A percentile compares a stretch with the other conserved stretches of the same genome.
Evolutionary conservation across 2,888 invertebrate species (phyloP).

Genomic region (Meta bourneti): DNA sequence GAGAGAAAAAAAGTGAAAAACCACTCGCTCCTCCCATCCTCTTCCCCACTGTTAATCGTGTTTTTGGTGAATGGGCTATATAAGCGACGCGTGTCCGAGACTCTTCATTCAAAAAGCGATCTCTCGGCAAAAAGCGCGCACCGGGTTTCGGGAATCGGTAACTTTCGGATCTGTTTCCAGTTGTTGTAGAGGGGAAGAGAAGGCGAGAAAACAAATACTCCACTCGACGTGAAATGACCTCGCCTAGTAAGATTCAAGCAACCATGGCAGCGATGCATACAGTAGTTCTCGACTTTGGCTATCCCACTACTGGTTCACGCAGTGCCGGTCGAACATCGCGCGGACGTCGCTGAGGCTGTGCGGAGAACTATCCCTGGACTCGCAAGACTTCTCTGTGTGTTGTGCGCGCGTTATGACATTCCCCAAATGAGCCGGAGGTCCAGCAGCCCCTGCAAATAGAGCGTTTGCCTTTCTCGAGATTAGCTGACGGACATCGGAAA

Average conservation of each 20-base stretch:
- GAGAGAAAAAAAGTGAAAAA: constrained; percentile 42
- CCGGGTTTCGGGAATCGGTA: neutral
- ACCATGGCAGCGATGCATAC: constrained; percentile 53
- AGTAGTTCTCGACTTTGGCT: constrained; percentile 35
- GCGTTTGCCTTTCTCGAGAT: too few species aligned
- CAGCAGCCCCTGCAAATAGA: too few species aligned
- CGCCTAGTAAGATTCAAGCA: constrained; percentile 47
- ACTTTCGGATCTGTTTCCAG: constrained; percentile 16
- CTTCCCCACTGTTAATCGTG: constrained; percentile 41
- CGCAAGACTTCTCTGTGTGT: constrained; percentile 1
- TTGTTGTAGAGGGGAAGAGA: neutral
- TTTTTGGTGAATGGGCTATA: constrained; percentile 71
- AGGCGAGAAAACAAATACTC: constrained; percentile 15
- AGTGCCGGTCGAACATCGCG: constrained; percentile 34
- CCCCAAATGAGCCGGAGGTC: neutral
- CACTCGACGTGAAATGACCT: constrained; percentile 36
- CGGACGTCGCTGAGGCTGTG: constrained; percentile 41
- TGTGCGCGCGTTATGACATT: neutral
- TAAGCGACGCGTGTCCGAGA: constrained; percentile 63
- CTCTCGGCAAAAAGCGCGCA: constrained; percentile 22
- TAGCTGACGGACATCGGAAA: too few species aligned
- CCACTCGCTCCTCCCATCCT: constrained; percentile 56
- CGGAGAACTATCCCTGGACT: neutral
- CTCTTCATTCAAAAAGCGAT: constrained; percentile 48
- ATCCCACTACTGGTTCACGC: constrained; percentile 40